Conservation (phyloP, 2,113 vertebrate genomes). For the Artemisiospiza belli region DNA sequence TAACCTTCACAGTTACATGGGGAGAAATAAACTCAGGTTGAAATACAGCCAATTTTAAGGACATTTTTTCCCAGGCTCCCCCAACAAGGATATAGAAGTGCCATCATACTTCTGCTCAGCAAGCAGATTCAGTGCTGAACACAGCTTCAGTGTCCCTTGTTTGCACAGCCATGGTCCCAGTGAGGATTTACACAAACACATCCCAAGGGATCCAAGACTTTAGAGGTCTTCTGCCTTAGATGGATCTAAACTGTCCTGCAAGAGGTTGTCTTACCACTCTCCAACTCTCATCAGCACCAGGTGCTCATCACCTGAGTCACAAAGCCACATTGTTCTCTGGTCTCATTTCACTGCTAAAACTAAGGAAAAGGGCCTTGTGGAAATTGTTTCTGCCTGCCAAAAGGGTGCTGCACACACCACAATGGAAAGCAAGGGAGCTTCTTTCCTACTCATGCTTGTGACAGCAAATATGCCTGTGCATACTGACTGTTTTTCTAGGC, state of each 20-base stretch:
- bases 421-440: background rate
- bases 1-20: background rate
- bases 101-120: background rate
- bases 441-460: background rate
- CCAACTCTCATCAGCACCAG: background rate
- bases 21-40: background rate
- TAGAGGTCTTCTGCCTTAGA: background rate
- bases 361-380: background rate
- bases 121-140: background rate
- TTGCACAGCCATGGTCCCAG: background rate
- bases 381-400: background rate
- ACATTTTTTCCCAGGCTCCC: background rate
- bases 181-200: background rate
- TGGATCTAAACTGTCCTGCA: background rate
- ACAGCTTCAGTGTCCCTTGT: background rate
- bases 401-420: background rate
- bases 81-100: background rate
- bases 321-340: background rate
- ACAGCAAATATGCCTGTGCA: background rate
- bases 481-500: background rate
- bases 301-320: background rate
- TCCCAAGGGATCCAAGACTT: background rate
- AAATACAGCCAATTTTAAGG: background rate
- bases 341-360: background rate
- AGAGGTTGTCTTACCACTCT: background rate